Base-by-base conservation (phyloP, 2,888 invertebrate genomes). In the Drosophila neonasuta region DNA sequence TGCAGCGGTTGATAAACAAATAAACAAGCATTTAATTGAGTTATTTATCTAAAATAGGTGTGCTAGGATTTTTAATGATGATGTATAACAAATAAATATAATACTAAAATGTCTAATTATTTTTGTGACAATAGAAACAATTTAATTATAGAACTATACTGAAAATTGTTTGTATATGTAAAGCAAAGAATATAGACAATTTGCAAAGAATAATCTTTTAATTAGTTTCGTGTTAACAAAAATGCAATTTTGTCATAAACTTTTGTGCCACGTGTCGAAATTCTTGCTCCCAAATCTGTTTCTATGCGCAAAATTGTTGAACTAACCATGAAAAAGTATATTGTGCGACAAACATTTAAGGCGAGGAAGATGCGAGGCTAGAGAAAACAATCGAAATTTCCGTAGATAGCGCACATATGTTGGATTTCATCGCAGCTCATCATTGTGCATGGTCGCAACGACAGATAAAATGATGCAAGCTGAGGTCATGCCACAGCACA, bases 401-500 rank as follows among this genome's bases (percentile, higher is more conserved):
- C 55, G 77, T 64, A 59, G 74, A 34, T 62, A 45, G 52, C 13
- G 2, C 48, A 50, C 44, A 60, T 46, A 58, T 66, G 77, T 48
- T 65, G 58, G 58, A 58, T 61, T 66, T 71, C 52, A 64, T 29
- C 55, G 60, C 52, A 46, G 54, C 65, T 68, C 68, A 77, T 77
- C 64, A 68, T 46, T 64, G 49, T 68, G 65, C 60, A 63, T 50
- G 67, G 63, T 45, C 66, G 64, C 52, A 41, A 34, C 65, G 57
- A 57, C 68, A 60, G 51, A 59, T 52, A 45, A 50, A 70, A 59
- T 68, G 70, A 62, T 52, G 78, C 78, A 76, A 68, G 50, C 80
- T 58, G 82, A 84, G 86, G 84, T 80, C 86, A 74, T 66, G 79
- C 71, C 62, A 72, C 64, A 63, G 41, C 36, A 46, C 54, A 20